Percentiles rank a stretch among this genome's conserved stretches.
phyloP scores from a whole-genome alignment of 2,113 vertebrate species.

The Phyllopteryx taeniolatus region DNA sequence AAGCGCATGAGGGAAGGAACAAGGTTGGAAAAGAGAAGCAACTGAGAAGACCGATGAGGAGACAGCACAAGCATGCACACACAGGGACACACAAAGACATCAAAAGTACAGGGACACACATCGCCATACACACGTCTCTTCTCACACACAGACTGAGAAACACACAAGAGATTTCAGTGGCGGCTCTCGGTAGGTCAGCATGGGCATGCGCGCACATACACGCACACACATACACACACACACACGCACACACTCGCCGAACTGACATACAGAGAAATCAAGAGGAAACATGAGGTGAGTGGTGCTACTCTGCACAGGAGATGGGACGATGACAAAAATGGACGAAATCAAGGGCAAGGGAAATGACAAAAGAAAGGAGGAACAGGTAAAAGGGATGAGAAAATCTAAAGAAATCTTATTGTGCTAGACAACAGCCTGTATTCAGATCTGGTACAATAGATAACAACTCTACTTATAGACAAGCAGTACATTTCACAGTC shows the following conservation, averaged over 20 bases:
- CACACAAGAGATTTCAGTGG: constrained; percentile 11
- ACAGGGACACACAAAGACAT: constrained; percentile 10
- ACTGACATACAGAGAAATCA: constrained; percentile 61
- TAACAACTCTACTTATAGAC: constrained; percentile 46
- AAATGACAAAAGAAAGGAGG: constrained; percentile 14
- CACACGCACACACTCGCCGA: constrained; percentile 45
- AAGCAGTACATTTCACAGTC: constrained; percentile 55
- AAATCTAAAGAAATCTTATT: constrained; percentile 64
- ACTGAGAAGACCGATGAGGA: constrained; percentile 63
- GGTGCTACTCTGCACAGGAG: constrained; percentile 38
- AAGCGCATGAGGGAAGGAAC: constrained; percentile 31
- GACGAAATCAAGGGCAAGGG: constrained; percentile 47
- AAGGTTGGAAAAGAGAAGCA: constrained; percentile 53
- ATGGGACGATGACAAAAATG: constrained; percentile 53
- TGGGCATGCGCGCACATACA: constrained; percentile 17
- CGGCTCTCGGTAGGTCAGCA: constrained; percentile 33
- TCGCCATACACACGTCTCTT: constrained; percentile 3
- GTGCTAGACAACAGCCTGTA: constrained; percentile 57
- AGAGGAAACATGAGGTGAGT: constrained; percentile 50
- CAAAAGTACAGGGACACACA: neutral
- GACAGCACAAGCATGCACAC: constrained; percentile 41
- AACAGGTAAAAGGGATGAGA: constrained; percentile 22
- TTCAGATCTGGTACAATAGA: constrained; percentile 62
- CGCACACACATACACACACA: too few relatives aligned
- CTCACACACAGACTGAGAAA: constrained; percentile 11